Evolutionary conservation across 2,113 vertebrate genomes (phyloP).

Genomic region (Corythornis vintsioides): DNA sequence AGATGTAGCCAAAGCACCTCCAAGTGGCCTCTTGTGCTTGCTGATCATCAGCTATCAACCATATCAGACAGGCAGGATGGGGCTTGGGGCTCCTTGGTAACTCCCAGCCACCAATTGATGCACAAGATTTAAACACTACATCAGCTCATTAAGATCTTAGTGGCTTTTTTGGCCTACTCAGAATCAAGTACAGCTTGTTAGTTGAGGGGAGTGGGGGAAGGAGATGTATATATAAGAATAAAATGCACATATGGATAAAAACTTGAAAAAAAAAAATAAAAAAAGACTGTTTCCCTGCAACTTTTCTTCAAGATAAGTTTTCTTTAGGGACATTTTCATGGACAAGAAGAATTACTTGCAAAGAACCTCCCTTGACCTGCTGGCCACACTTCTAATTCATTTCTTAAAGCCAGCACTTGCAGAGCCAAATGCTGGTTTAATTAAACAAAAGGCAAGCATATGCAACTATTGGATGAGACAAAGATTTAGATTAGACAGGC

Average conservation of each 20-base stretch:
- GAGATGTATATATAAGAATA: not conserved
- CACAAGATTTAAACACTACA: not conserved
- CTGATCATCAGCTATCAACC: not conserved
- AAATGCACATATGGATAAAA: not conserved
- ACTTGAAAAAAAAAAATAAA: not conserved
- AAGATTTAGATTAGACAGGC: not conserved
- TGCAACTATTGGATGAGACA: not conserved
- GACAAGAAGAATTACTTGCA: too few relatives aligned
- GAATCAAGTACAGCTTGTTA: not conserved
- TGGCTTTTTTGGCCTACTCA: not conserved
- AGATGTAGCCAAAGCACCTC: not conserved
- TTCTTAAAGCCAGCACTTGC: too few relatives aligned
- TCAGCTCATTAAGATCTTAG: not conserved
- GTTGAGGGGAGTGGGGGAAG: not conserved
- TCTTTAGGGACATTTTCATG: not conserved
- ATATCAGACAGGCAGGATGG: not conserved
- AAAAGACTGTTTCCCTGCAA: not conserved
- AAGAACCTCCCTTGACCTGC: too few relatives aligned
- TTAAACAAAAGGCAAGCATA: not conserved
- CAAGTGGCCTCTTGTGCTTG: not conserved
- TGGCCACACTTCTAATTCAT: too few relatives aligned
- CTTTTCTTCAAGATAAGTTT: not conserved
- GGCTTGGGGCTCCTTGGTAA: not conserved
- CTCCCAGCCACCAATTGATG: not conserved
- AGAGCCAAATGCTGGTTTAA: not conserved